Evolutionary conservation across 2,113 vertebrate genomes (phyloP).

Genomic region (Dicerorhinus sumatrensis): DNA sequence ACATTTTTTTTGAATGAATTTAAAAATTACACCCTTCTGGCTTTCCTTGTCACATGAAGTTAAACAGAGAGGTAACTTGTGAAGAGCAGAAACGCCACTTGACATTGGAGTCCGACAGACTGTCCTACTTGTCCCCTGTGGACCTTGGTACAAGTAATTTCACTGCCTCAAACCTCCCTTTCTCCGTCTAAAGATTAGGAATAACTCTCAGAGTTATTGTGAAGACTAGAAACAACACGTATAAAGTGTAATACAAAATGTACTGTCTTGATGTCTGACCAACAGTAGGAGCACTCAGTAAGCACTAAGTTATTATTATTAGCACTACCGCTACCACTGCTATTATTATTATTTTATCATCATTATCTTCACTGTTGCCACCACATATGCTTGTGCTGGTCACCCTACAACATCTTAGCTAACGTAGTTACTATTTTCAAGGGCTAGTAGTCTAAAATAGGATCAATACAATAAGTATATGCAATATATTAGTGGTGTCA

Average conservation of each 20-base stretch:
- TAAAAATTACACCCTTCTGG: slow-evolving; percentile 40
- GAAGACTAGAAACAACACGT: not conserved
- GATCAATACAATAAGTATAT: slow-evolving; percentile 28
- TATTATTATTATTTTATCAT: not conserved
- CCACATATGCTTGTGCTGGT: not conserved
- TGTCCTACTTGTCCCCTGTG: not conserved
- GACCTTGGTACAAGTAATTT: not conserved
- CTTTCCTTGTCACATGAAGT: not conserved
- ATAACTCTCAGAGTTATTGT: not conserved
- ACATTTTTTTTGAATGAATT: slow-evolving; percentile 26
- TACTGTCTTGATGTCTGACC: not conserved
- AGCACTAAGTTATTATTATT: not conserved
- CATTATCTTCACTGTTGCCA: not conserved
- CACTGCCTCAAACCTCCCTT: not conserved
- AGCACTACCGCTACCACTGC: rapidly evolving
- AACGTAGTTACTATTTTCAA: slow-evolving; percentile 1
- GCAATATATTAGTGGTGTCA: slow-evolving; percentile 42
- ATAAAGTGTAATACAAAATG: not conserved
- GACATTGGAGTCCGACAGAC: not conserved
- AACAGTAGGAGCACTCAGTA: not conserved
- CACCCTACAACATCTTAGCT: not conserved
- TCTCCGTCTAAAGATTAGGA: not conserved
- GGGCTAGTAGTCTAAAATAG: not conserved
- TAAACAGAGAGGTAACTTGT: not conserved
- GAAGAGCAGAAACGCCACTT: not conserved